Percentiles rank a stretch among this genome's conserved stretches.
Conservation (phyloP, 2,888 invertebrate species). For the Pristionchus mayeri region DNA sequence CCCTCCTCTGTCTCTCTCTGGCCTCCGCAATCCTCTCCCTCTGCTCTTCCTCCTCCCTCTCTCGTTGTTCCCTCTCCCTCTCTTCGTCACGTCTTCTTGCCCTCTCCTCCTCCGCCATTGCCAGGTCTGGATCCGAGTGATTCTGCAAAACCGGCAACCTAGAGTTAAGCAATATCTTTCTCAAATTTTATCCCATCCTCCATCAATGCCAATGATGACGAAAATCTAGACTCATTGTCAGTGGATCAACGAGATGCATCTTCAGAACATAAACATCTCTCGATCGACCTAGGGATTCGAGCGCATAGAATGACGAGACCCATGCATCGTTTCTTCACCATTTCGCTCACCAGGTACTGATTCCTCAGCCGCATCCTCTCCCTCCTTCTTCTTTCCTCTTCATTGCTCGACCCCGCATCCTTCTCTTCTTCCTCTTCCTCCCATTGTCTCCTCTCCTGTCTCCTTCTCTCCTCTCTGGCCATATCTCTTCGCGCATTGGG, state of each 20-base stretch:
- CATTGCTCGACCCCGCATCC: background rate
- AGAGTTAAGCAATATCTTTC: too few species aligned
- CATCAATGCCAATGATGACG: too few species aligned
- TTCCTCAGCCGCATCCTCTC: background rate
- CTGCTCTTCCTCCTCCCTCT: background rate
- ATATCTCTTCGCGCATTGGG: too few species aligned
- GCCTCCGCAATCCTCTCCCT: background rate
- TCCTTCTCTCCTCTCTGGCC: background rate
- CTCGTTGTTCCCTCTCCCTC: slow-evolving; percentile 1
- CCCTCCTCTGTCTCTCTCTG: background rate
- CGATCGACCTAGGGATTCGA: too few species aligned
- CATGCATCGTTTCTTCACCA: too few species aligned
- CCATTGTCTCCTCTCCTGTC: background rate
- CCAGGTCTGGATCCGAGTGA: slow-evolving; percentile 13
- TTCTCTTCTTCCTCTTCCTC: background rate
- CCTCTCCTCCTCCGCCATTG: slow-evolving; percentile 1
- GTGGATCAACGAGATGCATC: background rate
- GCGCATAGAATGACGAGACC: too few species aligned
- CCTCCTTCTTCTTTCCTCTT: background rate
- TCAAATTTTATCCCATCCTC: too few species aligned
- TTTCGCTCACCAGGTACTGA: background rate
- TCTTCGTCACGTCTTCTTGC: background rate
- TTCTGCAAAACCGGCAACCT: background rate
- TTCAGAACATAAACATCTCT: too few species aligned
- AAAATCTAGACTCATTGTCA: too few species aligned